Conservation (phyloP, 2,113 vertebrate species). For the Phalacrocorax pelagicus region DNA sequence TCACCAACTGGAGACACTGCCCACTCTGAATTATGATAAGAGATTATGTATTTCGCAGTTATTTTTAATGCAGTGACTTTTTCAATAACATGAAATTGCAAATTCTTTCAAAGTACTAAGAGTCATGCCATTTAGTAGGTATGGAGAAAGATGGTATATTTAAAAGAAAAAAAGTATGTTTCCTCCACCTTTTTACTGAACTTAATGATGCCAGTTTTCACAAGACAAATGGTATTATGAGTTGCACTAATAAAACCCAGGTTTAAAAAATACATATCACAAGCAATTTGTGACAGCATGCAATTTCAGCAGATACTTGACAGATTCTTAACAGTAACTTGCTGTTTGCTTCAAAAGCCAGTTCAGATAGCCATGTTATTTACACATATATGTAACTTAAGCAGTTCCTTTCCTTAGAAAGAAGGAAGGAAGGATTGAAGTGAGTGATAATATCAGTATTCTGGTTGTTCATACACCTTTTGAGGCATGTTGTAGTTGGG, state of each 20-base stretch:
- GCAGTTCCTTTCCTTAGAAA: background rate
- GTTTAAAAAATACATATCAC: background rate
- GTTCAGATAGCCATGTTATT: background rate
- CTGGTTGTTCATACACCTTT: background rate
- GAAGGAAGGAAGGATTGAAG: background rate
- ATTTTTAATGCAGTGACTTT: background rate
- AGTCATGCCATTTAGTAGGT: background rate
- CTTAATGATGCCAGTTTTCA: background rate
- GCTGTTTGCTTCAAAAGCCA: background rate
- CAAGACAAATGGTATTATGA: background rate
- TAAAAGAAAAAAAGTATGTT: background rate
- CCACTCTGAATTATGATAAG: background rate
- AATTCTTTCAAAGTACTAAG: background rate
- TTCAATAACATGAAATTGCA: background rate
- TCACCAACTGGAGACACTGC: background rate
- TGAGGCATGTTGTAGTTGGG: background rate
- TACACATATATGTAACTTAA: background rate
- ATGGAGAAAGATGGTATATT: background rate
- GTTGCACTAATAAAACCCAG: background rate
- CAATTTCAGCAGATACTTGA: background rate
- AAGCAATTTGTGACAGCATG: background rate
- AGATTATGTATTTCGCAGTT: background rate
- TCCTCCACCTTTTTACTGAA: background rate
- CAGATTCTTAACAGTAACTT: background rate
- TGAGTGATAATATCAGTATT: background rate